A percentile compares a stretch with the other conserved stretches of the same genome.
phyloP scores from a whole-genome alignment of 2,113 vertebrate species.

The Phaethon lepturus region DNA sequence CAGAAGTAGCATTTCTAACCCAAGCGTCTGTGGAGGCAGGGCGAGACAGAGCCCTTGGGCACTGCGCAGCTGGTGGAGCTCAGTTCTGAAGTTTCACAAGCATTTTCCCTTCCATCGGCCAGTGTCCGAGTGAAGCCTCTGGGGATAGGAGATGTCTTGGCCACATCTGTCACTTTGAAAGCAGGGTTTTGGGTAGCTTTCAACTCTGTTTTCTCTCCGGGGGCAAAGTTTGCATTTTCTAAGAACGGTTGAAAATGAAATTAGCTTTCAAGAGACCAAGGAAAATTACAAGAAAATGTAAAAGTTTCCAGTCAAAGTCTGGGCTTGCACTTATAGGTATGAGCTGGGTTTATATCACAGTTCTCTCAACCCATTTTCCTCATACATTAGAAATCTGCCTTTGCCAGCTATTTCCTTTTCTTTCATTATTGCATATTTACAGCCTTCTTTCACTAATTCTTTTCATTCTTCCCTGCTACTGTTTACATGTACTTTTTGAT shows the following conservation, averaged over 20 bases:
- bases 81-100: slow-evolving; percentile 46
- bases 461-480: slow-evolving; percentile 1
- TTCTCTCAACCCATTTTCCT: neutral
- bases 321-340: neutral
- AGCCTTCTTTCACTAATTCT: neutral
- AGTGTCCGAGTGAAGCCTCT: slow-evolving; percentile 21
- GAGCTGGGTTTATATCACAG: neutral
- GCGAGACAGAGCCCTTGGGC: neutral
- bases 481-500: neutral
- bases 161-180: slow-evolving; percentile 46
- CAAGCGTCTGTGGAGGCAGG: neutral
- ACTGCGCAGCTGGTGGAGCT: neutral
- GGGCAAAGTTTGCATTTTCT: slow-evolving; percentile 2
- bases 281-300: neutral
- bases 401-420: neutral
- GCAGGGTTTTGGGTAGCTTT: neutral
- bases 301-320: neutral
- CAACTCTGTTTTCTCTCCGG: slow-evolving; percentile 7
- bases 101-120: slow-evolving; percentile 25
- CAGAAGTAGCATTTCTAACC: neutral
- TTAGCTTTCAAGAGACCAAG: neutral
- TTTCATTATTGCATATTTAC: slow-evolving; percentile 8
- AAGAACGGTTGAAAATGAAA: neutral
- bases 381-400: neutral
- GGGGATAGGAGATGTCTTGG: neutral